Evolutionary conservation across 2,113 vertebrate species (phyloP).

Genomic region (Peromyscus leucopus): DNA sequence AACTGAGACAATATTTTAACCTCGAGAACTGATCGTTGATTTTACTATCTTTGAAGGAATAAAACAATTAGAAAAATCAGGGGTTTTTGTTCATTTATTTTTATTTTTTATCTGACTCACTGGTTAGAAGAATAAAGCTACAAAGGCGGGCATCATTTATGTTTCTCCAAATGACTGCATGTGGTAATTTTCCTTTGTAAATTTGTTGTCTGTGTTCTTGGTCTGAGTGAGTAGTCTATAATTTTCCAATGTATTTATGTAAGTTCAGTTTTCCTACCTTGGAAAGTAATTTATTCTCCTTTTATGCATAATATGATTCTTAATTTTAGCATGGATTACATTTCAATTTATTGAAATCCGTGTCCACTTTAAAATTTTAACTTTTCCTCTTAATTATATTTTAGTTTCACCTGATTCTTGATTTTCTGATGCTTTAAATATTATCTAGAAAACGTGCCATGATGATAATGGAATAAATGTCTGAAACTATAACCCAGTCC

Average conservation of each 20-base stretch:
- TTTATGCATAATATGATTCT: neutral
- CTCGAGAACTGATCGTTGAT: neutral
- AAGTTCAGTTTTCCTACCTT: neutral
- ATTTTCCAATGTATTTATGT: neutral
- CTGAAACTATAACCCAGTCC: too few relatives aligned
- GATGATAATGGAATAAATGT: too few relatives aligned
- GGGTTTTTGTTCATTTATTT: neutral
- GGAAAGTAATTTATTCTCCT: neutral
- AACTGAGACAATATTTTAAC: neutral
- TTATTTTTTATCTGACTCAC: neutral
- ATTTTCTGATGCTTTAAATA: neutral
- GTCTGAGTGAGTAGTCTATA: neutral
- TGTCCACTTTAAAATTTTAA: neutral
- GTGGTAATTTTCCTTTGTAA: neutral
- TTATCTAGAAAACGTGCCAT: neutral
- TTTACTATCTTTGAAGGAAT: conserved; percentile 26
- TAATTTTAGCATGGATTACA: neutral
- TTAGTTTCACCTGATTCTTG: neutral
- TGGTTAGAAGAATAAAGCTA: neutral
- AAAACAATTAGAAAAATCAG: conserved; percentile 22
- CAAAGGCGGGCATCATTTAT: neutral
- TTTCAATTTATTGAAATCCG: neutral
- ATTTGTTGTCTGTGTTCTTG: neutral
- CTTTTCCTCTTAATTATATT: neutral
- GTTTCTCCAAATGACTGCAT: neutral